A percentile compares a stretch with the other conserved stretches of the same genome.
These are phyloP conservation scores for Oopsacas minuta DNA, from an alignment of 37 sponge, comb jelly and placozoan genomes.

Conservation along the genomic window DNA sequence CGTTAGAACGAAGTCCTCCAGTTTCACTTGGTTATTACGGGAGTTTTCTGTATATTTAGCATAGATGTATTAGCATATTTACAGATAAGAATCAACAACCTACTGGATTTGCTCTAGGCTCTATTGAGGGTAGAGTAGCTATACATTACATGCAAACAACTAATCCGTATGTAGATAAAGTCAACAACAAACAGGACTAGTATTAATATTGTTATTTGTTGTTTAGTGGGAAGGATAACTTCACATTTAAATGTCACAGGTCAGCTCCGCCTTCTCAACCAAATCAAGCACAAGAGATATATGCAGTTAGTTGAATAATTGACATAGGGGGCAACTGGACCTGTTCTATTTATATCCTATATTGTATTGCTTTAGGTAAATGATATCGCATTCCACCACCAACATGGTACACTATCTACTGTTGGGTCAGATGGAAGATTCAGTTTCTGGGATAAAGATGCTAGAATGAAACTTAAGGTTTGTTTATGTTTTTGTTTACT, in stretches of 20 bases:
- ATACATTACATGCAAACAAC: conserved; percentile 73
- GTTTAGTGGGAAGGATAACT: conserved; percentile 75
- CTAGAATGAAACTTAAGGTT: conserved; percentile 83
- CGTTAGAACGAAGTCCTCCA: background rate
- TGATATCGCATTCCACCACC: conserved; percentile 85
- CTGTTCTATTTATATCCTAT: too few species aligned
- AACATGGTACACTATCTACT: conserved; percentile 71
- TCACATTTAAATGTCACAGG: conserved; percentile 94
- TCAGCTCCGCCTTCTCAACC: conserved; percentile 34
- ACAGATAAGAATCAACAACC: conserved; percentile 77
- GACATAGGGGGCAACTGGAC: too few species aligned
- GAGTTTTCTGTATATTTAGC: conserved; percentile 22
- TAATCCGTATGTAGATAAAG: conserved; percentile 52
- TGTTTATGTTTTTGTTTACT: too few species aligned
- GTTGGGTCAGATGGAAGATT: conserved; percentile 86
- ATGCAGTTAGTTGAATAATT: conserved; percentile 42
- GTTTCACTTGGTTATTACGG: too few species aligned
- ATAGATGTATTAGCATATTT: conserved; percentile 74
- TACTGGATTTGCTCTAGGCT: conserved; percentile 84
- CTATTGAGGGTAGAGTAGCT: conserved; percentile 89
- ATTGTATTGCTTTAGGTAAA: conserved; percentile 48
- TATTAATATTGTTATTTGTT: background rate
- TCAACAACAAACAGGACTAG: background rate
- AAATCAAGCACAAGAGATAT: conserved; percentile 68
- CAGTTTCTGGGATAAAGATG: conserved; percentile 97